Base-by-base conservation (phyloP, 2,113 vertebrate species). In the Albula goreensis region DNA sequence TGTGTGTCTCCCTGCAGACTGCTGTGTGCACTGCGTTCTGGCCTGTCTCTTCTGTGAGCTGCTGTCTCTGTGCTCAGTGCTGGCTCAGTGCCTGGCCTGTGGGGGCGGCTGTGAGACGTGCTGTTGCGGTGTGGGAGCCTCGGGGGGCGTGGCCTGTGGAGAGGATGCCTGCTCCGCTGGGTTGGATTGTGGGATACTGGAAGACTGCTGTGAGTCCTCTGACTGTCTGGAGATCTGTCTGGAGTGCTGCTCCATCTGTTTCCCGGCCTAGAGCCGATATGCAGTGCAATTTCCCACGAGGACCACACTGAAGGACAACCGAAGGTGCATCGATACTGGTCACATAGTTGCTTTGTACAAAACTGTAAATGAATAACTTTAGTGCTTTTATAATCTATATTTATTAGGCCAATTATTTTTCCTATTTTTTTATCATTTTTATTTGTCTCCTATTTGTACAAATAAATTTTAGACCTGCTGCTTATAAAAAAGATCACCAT, bases 231-330 rank as follows among this genome's bases (percentile, higher is more conserved):
- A 96, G 90, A 90, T 96, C 86, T 96, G 95, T 79, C 86, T 96
- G 86, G 96, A 97, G 82, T 96, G 96, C 87, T 96, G 96, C 86
- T 94, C 96, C 50, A 95, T 96, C 89, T 96, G 95, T 89, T 96
- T 96, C 91, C 94, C 95, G 11, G 85, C 94, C 0, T 96, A 92
- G 85, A 86, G 11, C 56, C 31, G 63, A 81, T 78, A 84, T 87
- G 13, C 22, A 17, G 11, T 0, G 10, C 78, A 50, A 10, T 10
- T 8, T n/a, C n/a, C 70, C 1, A n/a, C 31, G 70, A 74, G 17
- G 41, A 79, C 49, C 78, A 66, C 4, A 10, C 0, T 17, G n/a
- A 52, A 41, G 5, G 50, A 7, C 22, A 79, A 15, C 25, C 74
- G 12, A 41, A 19, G 83, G 10, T 4, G 41, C 53, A 85, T 19